Conservation (phyloP, 2,113 vertebrate species). For the Pogona vitticeps region DNA sequence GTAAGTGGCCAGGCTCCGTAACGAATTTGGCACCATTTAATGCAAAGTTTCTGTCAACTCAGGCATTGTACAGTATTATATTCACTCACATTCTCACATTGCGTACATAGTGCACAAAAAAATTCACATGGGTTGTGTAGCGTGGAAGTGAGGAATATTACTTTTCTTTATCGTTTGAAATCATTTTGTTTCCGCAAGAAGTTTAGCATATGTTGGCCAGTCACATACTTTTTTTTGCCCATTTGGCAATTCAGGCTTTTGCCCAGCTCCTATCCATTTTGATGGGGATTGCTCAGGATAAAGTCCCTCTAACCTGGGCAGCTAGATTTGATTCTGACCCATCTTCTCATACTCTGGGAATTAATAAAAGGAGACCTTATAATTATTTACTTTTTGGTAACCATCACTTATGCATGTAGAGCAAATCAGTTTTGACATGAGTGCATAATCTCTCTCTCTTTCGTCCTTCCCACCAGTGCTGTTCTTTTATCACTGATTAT, state of each 20-base stretch:
- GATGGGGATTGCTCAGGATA: neutral
- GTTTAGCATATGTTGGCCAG: neutral
- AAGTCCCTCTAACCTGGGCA: neutral
- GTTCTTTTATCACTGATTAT: neutral
- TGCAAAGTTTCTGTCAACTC: neutral
- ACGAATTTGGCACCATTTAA: neutral
- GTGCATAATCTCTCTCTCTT: neutral
- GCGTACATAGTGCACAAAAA: too few relatives aligned
- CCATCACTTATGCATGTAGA: neutral
- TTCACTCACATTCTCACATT: neutral
- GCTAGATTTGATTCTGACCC: neutral
- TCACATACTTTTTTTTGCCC: neutral
- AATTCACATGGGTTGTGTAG: too few relatives aligned
- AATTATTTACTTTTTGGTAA: neutral
- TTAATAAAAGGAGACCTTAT: neutral
- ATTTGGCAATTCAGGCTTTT: too few relatives aligned
- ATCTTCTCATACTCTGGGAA: neutral
- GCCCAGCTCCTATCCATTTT: neutral
- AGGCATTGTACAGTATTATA: too few relatives aligned
- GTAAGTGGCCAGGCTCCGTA: neutral
- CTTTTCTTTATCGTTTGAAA: neutral
- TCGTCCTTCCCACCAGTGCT: neutral
- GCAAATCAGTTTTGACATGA: neutral
- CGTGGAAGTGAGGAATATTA: neutral
- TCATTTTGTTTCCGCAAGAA: neutral